These are phyloP conservation scores for Cotesia congregata DNA, from an alignment of 2,888 invertebrate species.

Conservation along the genomic window DNA sequence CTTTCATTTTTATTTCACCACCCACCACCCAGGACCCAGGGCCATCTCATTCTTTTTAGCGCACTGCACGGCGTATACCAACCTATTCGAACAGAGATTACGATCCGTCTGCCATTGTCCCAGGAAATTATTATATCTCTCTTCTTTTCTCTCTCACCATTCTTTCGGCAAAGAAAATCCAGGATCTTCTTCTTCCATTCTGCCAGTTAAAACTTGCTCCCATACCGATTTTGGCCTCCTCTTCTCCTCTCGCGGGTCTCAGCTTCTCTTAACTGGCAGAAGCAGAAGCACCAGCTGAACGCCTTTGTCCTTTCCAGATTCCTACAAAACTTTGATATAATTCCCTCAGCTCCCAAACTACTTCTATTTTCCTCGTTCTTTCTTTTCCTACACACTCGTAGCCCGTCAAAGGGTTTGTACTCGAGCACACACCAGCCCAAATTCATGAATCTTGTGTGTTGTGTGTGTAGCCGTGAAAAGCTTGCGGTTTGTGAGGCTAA, in stretches of 20 bases:
- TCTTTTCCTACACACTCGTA: not conserved
- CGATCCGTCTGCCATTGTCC: constrained; percentile 43
- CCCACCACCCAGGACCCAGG: not conserved
- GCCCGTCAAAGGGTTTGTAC: not conserved
- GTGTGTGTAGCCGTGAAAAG: constrained; percentile 22
- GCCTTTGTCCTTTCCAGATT: constrained; percentile 31
- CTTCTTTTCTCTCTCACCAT: not conserved
- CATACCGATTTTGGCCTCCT: constrained; percentile 32
- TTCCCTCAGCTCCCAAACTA: not conserved
- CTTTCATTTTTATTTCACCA: constrained; percentile 4
- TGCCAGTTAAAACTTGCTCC: constrained; percentile 33
- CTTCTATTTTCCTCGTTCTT: not conserved
- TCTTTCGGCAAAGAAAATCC: constrained; percentile 22
- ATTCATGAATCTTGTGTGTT: too few relatives aligned
- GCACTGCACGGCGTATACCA: constrained; percentile 13
- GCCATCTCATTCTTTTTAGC: constrained; percentile 16
- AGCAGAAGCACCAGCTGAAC: not conserved
- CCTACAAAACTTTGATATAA: constrained; percentile 35
- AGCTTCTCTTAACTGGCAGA: not conserved
- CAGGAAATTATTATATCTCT: constrained; percentile 43
- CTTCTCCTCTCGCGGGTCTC: not conserved
- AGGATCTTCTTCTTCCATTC: constrained; percentile 34
- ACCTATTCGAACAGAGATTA: constrained; percentile 42
- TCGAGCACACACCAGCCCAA: not conserved
- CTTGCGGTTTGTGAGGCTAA: not conserved